Conservation (phyloP, 1,140 invertebrate genomes). For the Hylaeus volcanicus region DNA sequence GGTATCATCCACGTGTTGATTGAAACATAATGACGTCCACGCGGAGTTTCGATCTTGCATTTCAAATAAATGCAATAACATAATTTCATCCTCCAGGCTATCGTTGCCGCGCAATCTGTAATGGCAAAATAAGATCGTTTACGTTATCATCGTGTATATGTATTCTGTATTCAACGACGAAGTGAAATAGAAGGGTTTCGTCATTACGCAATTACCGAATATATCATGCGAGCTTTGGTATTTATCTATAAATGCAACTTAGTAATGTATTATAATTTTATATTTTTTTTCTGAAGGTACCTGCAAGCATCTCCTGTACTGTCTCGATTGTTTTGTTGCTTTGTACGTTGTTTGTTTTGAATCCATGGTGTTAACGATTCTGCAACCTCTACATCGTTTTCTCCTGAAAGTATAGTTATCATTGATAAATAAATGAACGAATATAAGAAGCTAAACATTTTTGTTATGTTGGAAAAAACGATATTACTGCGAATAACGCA, state of each 20-base stretch:
- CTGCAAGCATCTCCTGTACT: slow-evolving; percentile 63
- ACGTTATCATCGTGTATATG: no score
- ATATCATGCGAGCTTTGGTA: no score
- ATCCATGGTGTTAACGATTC: slow-evolving; percentile 79
- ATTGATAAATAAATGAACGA: background rate
- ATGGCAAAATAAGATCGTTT: background rate
- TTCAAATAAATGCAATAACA: slow-evolving; percentile 81
- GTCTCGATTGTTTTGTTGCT: slow-evolving; percentile 66
- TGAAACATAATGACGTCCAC: slow-evolving; percentile 70
- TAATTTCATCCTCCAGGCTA: slow-evolving; percentile 80
- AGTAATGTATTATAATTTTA: background rate
- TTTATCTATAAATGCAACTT: no score
- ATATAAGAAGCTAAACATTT: background rate
- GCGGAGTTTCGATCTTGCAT: slow-evolving; percentile 78
- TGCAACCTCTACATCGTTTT: slow-evolving; percentile 88
- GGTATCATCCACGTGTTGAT: slow-evolving; percentile 67
- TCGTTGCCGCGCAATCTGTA: slow-evolving; percentile 64
- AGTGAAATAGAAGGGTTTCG: no score
- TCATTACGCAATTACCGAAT: no score
- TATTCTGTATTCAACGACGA: no score
- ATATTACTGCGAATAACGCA: background rate
- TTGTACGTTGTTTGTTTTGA: slow-evolving; percentile 71
- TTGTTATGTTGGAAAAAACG: background rate
- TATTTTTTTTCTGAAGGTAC: slow-evolving; percentile 39
- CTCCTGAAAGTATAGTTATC: slow-evolving; percentile 76